These are phyloP conservation scores for Zaprionus africanus DNA, from an alignment of 1,140 invertebrate genomes.

Conservation along the genomic window DNA sequence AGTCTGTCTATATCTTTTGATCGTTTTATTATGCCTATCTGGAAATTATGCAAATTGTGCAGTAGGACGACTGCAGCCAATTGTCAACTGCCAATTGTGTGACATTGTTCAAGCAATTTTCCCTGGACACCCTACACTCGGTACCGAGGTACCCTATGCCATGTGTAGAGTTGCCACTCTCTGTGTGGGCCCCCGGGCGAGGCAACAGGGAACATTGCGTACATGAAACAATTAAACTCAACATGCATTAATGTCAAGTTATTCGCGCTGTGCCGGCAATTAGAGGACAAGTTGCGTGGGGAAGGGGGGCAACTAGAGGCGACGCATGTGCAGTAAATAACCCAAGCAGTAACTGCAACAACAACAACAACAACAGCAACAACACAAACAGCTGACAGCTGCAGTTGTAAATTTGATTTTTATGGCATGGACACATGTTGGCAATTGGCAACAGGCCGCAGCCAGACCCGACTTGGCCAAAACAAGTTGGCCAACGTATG, in stretches of 20 bases:
- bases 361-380: constrained; percentile 33
- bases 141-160: background rate
- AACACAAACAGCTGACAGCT: constrained; percentile 62
- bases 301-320: background rate
- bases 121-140: constrained; percentile 16
- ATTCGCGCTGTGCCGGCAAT: constrained; percentile 75
- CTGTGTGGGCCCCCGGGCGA: constrained; percentile 58
- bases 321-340: constrained; percentile 70
- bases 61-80: constrained; percentile 66
- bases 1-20: constrained; percentile 48
- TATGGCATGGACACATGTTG: constrained; percentile 74
- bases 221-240: constrained; percentile 79
- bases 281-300: constrained; percentile 51
- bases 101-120: constrained; percentile 72
- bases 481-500: constrained; percentile 48
- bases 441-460: constrained; percentile 52
- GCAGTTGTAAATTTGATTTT: constrained; percentile 80
- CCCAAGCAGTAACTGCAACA: constrained; percentile 31
- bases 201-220: constrained; percentile 62
- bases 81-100: constrained; percentile 70
- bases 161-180: background rate
- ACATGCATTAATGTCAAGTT: constrained; percentile 81
- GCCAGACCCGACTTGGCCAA: constrained; percentile 40
- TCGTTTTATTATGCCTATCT: constrained; percentile 44
- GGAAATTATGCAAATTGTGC: constrained; percentile 73